phyloP scores from a whole-genome alignment of 2,797 vertebrate genomes.

The Diplodus sargus region DNA sequence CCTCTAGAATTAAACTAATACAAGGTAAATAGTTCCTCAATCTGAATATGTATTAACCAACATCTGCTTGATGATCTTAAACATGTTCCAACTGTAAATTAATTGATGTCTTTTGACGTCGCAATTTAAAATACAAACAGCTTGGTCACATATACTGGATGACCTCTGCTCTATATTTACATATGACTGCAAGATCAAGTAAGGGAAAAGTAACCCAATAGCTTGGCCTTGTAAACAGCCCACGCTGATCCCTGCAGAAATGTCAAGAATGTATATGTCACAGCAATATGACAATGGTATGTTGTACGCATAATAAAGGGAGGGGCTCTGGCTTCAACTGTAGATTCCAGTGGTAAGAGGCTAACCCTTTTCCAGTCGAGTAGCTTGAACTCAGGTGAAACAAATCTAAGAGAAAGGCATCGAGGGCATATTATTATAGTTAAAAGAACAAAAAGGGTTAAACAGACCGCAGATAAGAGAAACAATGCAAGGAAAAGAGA shows the following conservation, averaged over 20 bases:
- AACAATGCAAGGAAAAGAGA: not conserved
- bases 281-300: slow-evolving; percentile 59
- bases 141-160: slow-evolving; percentile 18
- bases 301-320: slow-evolving; percentile 57
- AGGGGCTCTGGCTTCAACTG: slow-evolving; percentile 36
- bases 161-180: slow-evolving; percentile 64
- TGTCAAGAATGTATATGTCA: slow-evolving; percentile 75
- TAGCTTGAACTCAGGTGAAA: slow-evolving; percentile 13
- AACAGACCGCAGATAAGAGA: not conserved
- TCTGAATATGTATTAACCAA: not conserved
- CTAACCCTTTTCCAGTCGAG: not conserved
- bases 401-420: not conserved
- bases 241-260: slow-evolving; percentile 61
- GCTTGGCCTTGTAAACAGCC: slow-evolving; percentile 52
- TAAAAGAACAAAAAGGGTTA: not conserved
- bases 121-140: not conserved
- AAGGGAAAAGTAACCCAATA: slow-evolving; percentile 54
- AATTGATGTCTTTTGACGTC: not conserved
- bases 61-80: not conserved
- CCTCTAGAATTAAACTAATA: not conserved
- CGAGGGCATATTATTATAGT: not conserved
- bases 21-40: not conserved
- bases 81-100: not conserved
- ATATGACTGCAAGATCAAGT: slow-evolving; percentile 59
- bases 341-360: slow-evolving; percentile 30